A percentile compares a stretch with the other conserved stretches of the same genome.
phyloP scores from a whole-genome alignment of 2,888 invertebrate species.

The Drosophila differens region DNA sequence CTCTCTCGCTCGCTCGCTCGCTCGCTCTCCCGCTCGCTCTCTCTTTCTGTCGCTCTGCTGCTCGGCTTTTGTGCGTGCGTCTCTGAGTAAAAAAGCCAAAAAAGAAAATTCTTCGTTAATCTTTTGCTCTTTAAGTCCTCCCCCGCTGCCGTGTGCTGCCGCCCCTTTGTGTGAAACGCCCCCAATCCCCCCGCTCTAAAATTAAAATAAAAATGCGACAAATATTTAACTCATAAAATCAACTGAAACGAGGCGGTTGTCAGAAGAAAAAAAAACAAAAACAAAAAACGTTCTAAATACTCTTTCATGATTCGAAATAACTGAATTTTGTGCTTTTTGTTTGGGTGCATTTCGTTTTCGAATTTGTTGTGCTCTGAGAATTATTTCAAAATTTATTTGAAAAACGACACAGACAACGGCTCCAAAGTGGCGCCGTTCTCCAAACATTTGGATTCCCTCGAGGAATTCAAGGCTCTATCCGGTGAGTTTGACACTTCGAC shows the following conservation, averaged over 20 bases:
- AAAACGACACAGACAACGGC: constrained; percentile 73
- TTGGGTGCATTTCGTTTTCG: background rate
- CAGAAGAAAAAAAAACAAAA: no score
- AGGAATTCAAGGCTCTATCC: constrained; percentile 81
- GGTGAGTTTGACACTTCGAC: constrained; percentile 67
- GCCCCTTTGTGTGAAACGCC: background rate
- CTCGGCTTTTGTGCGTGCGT: background rate
- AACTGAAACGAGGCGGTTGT: background rate
- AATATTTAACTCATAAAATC: background rate
- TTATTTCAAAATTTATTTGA: constrained; percentile 75
- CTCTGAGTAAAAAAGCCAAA: background rate
- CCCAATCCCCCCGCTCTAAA: background rate
- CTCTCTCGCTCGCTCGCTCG: background rate
- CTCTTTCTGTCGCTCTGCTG: background rate
- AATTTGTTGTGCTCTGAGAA: constrained; percentile 14
- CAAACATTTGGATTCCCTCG: constrained; percentile 83
- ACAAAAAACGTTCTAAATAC: background rate
- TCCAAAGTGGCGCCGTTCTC: constrained; percentile 83
- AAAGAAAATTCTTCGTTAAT: background rate
- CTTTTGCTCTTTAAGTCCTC: background rate
- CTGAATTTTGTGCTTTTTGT: constrained; percentile 12
- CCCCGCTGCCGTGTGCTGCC: background rate
- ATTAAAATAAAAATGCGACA: constrained; percentile 3
- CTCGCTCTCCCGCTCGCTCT: background rate
- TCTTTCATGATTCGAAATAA: background rate